A percentile compares a stretch with the other conserved stretches of the same genome.
phyloP scores from a whole-genome alignment of 1,140 invertebrate species.

The Drosophila santomea region DNA sequence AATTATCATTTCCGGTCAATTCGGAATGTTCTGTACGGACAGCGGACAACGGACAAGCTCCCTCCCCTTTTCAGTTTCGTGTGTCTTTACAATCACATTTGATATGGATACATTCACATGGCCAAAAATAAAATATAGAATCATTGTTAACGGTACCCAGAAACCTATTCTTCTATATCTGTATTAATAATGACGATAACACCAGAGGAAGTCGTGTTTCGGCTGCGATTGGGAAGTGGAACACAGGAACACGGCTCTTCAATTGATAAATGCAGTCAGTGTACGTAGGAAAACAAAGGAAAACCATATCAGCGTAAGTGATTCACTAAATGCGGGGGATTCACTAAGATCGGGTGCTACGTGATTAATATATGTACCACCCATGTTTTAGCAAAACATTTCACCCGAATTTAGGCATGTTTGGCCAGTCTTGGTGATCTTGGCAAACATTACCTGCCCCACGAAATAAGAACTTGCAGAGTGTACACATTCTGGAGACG shows the following conservation, averaged over 20 bases:
- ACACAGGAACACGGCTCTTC: constrained; percentile 33
- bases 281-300: constrained; percentile 43
- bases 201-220: constrained; percentile 54
- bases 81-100: constrained; percentile 42
- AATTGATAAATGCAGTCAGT: constrained; percentile 49
- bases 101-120: constrained; percentile 45
- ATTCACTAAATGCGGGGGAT: constrained; percentile 18
- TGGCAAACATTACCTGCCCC: constrained; percentile 43
- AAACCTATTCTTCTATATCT: constrained; percentile 11
- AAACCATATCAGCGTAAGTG: constrained; percentile 54
- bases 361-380: constrained; percentile 20
- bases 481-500: constrained; percentile 32
- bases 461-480: constrained; percentile 21
- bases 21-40: constrained; percentile 46
- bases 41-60: constrained; percentile 11
- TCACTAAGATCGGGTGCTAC: constrained; percentile 12
- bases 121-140: constrained; percentile 42
- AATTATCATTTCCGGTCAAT: constrained; percentile 80
- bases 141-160: constrained; percentile 40
- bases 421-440: constrained; percentile 23
- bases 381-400: constrained; percentile 15
- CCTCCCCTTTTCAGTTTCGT: constrained; percentile 7
- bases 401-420: constrained; percentile 17
- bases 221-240: constrained; percentile 8
- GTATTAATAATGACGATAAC: constrained; percentile 34